Conservation (phyloP, 2,888 invertebrate genomes). For the Tanytarsus gracilentus region DNA sequence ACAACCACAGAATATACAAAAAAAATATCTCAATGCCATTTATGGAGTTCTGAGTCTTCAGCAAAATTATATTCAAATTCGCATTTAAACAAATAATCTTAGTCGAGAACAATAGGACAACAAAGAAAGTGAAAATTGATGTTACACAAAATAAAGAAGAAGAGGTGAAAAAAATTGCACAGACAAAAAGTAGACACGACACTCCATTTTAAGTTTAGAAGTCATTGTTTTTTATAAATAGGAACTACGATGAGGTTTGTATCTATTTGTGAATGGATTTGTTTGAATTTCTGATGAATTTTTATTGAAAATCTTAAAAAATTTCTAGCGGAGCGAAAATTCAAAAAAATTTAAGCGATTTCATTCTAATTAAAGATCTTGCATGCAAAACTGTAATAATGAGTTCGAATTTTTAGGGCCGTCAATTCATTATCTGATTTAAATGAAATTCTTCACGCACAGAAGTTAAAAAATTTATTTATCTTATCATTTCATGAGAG, state of each 20-base stretch:
- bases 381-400: too few species aligned
- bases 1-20: not conserved
- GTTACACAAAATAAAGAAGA: not conserved
- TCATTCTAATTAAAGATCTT: not conserved
- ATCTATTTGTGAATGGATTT: constrained; percentile 28
- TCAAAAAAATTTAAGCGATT: too few species aligned
- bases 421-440: not conserved
- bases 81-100: not conserved
- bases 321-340: too few species aligned
- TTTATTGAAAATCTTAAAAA: too few species aligned
- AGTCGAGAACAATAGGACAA: constrained; percentile 21
- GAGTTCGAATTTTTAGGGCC: too few species aligned
- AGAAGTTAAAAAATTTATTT: not conserved
- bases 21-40: not conserved
- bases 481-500: too few species aligned
- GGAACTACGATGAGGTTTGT: too few species aligned
- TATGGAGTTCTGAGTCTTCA: too few species aligned
- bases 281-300: too few species aligned
- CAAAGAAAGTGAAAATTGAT: constrained; percentile 25
- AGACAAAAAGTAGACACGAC: constrained; percentile 28
- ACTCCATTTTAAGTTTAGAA: constrained; percentile 11
- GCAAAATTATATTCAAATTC: constrained; percentile 10
- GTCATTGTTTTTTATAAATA: constrained; percentile 27
- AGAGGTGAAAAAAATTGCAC: constrained; percentile 22
- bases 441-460: constrained; percentile 4